Conservation (phyloP, 30 jellyfish, hydroid and myxozoan genomes). For the Aurelia aurita complex sp. Pacific region DNA sequence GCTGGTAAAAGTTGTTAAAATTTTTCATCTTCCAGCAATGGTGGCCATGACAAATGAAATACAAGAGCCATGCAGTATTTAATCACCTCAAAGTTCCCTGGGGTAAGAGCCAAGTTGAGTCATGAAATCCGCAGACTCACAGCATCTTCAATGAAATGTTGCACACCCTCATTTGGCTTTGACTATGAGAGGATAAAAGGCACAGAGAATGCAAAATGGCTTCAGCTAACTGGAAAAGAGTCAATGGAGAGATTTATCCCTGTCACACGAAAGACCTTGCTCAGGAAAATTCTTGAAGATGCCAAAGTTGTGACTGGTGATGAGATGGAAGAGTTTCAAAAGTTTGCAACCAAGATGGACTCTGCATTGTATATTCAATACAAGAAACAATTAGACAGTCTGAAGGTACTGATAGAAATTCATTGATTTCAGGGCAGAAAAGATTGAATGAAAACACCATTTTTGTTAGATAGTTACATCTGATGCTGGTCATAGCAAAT, state of each 20-base stretch:
- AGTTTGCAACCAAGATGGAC: constrained; percentile 58
- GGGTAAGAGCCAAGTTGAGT: no score
- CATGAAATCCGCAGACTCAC: no score
- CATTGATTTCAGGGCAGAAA: not conserved
- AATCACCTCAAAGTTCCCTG: no score
- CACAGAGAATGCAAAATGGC: constrained; percentile 57
- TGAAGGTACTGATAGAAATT: constrained; percentile 28
- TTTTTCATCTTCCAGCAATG: no score
- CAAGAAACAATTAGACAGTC: constrained; percentile 24
- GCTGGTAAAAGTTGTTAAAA: no score
- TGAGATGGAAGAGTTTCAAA: constrained; percentile 32
- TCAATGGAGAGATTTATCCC: constrained; percentile 54
- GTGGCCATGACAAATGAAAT: no score
- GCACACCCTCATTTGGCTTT: constrained; percentile 13
- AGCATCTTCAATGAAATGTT: no score
- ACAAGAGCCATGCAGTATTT: no score
- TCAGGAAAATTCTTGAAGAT: constrained; percentile 49
- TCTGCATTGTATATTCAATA: constrained; percentile 36
- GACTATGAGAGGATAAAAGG: constrained; percentile 62
- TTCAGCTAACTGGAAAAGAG: constrained; percentile 50
- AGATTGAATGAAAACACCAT: not conserved
- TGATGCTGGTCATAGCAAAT: no score
- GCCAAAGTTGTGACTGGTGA: not conserved
- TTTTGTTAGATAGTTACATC: not conserved
- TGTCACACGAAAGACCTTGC: constrained; percentile 50